A percentile compares a stretch with the other conserved stretches of the same genome.
Conservation (phyloP, 2,797 vertebrate genomes). For the Tapirus indicus region DNA sequence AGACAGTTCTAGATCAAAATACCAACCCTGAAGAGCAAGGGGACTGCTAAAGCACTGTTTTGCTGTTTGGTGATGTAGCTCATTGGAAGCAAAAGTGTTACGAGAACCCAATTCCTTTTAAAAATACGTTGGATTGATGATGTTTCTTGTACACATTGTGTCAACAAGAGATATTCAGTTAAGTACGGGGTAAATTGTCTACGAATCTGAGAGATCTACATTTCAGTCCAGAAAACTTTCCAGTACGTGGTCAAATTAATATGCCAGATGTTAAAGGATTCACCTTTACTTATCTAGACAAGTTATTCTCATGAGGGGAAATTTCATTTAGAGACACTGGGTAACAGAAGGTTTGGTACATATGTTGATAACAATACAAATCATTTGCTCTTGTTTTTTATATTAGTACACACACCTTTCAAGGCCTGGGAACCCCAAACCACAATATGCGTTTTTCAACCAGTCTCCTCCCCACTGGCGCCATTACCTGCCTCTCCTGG, state of each 20-base stretch:
- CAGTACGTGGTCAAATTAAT: not conserved
- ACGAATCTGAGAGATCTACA: not conserved
- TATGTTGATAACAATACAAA: too few species aligned
- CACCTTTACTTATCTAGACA: not conserved
- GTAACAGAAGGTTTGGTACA: not conserved
- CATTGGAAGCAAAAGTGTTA: not conserved
- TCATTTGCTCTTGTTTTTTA: not conserved
- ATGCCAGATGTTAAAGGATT: not conserved
- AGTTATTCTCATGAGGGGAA: not conserved
- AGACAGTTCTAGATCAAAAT: not conserved
- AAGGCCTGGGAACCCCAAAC: not conserved
- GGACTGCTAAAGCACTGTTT: not conserved
- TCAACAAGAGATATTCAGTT: not conserved
- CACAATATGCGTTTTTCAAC: fast-evolving
- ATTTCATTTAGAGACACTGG: not conserved
- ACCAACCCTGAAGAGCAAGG: not conserved
- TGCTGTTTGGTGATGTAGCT: not conserved
- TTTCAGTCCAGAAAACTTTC: not conserved
- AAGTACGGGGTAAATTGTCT: not conserved
- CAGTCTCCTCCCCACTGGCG: not conserved
- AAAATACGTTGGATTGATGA: not conserved
- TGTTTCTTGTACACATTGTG: not conserved
- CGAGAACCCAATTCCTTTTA: not conserved
- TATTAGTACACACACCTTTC: fast-evolving
- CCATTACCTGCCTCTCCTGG: not conserved